Percentiles rank a stretch among this genome's conserved stretches.
Conservation (phyloP, 2,113 vertebrate species). For the Oncorhynchus tshawytscha region DNA sequence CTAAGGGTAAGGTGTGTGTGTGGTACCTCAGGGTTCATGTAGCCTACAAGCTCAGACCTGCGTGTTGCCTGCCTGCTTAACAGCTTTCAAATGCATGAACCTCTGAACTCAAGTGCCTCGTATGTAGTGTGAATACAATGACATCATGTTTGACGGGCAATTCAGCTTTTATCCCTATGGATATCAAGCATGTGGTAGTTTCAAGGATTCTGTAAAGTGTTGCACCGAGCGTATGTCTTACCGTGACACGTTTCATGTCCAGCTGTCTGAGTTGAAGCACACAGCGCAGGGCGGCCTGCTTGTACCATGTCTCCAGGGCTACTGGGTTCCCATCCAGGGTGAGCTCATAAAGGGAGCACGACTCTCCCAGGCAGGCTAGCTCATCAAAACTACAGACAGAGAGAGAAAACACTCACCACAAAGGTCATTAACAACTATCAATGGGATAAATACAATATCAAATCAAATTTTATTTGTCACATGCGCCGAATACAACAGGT, state of each 20-base stretch:
- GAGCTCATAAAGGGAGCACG: conserved; percentile 87
- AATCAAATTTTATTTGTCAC: too few species aligned
- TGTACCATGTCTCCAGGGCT: conserved; percentile 99
- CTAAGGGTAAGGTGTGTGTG: conserved; percentile 58
- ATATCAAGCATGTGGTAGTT: neutral
- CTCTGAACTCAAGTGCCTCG: conserved; percentile 32
- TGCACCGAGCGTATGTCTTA: conserved; percentile 66
- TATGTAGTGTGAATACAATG: conserved; percentile 12
- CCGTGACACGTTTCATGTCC: conserved; percentile 98
- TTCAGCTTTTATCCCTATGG: neutral
- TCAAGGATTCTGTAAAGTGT: neutral
- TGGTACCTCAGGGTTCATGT: conserved; percentile 43
- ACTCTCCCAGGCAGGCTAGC: conserved; percentile 88
- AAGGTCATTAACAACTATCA: neutral
- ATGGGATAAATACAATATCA: neutral
- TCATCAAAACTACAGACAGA: conserved; percentile 82
- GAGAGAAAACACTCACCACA: conserved; percentile 17
- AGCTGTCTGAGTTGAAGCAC: conserved; percentile 96
- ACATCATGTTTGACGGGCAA: conserved; percentile 1
- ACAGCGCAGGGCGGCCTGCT: conserved; percentile 90
- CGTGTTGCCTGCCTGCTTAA: conserved; percentile 40
- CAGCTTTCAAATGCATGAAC: conserved; percentile 41
- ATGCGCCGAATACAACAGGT: too few species aligned
- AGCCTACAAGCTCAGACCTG: conserved; percentile 63
- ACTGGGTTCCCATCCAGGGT: conserved; percentile 98